Conservation (phyloP, 2,888 invertebrate genomes). For the Callosobruchus maculatus region DNA sequence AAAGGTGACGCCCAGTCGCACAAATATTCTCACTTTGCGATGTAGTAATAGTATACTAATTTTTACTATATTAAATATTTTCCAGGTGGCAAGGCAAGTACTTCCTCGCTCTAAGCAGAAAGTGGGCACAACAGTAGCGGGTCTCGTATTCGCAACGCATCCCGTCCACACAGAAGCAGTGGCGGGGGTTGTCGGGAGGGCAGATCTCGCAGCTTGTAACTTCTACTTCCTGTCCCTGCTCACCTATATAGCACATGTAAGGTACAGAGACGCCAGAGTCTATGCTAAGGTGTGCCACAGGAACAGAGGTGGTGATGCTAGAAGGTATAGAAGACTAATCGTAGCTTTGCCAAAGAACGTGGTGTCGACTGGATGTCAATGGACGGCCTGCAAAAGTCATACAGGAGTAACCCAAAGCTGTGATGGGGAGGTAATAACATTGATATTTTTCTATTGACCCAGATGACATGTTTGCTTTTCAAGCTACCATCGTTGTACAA, state of each 20-base stretch:
- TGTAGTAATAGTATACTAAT: too few relatives aligned
- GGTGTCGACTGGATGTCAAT: neutral
- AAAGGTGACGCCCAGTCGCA: too few relatives aligned
- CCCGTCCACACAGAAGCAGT: conserved; percentile 97
- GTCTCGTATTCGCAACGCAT: conserved; percentile 88
- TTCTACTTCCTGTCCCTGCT: conserved; percentile 86
- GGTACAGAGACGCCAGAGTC: conserved; percentile 54
- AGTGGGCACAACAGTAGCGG: conserved; percentile 71
- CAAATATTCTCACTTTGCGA: too few relatives aligned
- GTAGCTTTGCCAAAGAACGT: conserved; percentile 41
- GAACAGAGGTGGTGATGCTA: conserved; percentile 27
- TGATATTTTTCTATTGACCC: too few relatives aligned
- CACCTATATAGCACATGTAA: conserved; percentile 77
- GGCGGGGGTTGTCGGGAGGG: conserved; percentile 91
- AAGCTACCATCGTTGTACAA: too few relatives aligned
- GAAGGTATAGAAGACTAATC: conserved; percentile 43
- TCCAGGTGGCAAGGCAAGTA: conserved; percentile 68
- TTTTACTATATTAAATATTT: conserved; percentile 32
- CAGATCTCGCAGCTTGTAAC: conserved; percentile 88
- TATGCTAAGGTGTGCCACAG: conserved; percentile 36
- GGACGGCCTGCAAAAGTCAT: neutral
- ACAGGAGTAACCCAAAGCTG: neutral
- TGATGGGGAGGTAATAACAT: neutral
- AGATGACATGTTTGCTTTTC: too few relatives aligned
- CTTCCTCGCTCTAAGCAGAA: conserved; percentile 61